Evolutionary conservation across 1,140 invertebrate genomes (phyloP).

Genomic region (Philaenus spumarius): DNA sequence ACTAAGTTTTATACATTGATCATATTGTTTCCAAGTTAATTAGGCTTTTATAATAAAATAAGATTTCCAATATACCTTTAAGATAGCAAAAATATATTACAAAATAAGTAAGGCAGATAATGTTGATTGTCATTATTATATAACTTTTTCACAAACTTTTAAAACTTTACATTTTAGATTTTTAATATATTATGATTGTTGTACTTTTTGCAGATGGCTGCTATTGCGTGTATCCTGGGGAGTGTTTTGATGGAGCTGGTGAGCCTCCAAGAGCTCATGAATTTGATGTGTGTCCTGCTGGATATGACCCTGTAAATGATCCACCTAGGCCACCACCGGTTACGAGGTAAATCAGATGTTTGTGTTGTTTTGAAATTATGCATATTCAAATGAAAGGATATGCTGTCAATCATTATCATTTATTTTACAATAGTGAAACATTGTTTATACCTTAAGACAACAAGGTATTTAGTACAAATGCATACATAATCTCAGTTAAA

Average conservation of each 20-base stretch:
- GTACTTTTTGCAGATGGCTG: constrained; percentile 21
- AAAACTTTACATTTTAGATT: no score
- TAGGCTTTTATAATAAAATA: neutral
- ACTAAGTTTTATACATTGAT: no score
- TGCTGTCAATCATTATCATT: no score
- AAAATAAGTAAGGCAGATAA: neutral
- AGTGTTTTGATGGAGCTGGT: constrained; percentile 20
- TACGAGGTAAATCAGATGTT: neutral
- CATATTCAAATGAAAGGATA: no score
- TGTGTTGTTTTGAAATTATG: no score
- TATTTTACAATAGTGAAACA: no score
- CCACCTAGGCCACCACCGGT: constrained; percentile 1
- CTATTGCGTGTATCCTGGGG: constrained; percentile 24
- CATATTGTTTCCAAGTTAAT: no score
- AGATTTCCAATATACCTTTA: neutral
- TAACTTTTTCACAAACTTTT: no score
- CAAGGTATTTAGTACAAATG: no score
- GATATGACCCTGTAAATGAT: constrained; percentile 18
- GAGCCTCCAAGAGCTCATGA: constrained; percentile 15
- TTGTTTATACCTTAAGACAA: no score
- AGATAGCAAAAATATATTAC: neutral
- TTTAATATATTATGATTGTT: neutral
- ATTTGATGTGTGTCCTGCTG: constrained; percentile 16
- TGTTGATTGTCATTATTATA: neutral
- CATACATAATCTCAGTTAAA: no score